Conservation (phyloP, 2,888 invertebrate genomes). For the Drosophila nr. perissopoda region DNA sequence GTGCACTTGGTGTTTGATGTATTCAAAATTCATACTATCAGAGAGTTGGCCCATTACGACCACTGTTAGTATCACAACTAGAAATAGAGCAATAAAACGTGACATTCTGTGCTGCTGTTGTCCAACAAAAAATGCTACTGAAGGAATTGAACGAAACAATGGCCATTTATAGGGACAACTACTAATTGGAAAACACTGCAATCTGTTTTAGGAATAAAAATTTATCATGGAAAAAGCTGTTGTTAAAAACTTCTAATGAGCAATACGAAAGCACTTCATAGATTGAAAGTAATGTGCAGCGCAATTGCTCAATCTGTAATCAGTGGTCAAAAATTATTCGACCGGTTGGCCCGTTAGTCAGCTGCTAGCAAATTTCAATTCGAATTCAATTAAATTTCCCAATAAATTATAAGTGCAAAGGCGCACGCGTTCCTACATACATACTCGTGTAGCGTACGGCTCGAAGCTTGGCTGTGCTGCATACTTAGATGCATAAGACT, state of each 20-base stretch:
- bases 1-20: not conserved
- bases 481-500: conserved; percentile 64
- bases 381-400: conserved; percentile 77
- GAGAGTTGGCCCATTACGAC: not conserved
- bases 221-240: not conserved
- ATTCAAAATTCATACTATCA: not conserved
- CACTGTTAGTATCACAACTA: not conserved
- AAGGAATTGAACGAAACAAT: not conserved
- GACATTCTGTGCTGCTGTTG: conserved; percentile 3
- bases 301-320: conserved; percentile 65
- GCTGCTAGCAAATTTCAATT: conserved; percentile 41
- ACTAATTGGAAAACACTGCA: not conserved
- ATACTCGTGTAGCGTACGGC: not conserved
- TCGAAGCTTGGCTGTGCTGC: conserved; percentile 20
- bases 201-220: conserved; percentile 18
- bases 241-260: conserved; percentile 1
- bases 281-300: conserved; percentile 3
- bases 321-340: conserved; percentile 42
- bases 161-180: conserved; percentile 17
- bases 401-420: conserved; percentile 76
- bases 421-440: conserved; percentile 41
- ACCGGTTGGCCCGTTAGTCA: conserved; percentile 27
- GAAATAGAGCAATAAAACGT: not conserved
- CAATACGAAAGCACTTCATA: conserved; percentile 7
- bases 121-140: conserved; percentile 3